Percentiles rank a stretch among this genome's conserved stretches.
Conservation (phyloP, 2,113 vertebrate species). For the Phodopus roborovskii region DNA sequence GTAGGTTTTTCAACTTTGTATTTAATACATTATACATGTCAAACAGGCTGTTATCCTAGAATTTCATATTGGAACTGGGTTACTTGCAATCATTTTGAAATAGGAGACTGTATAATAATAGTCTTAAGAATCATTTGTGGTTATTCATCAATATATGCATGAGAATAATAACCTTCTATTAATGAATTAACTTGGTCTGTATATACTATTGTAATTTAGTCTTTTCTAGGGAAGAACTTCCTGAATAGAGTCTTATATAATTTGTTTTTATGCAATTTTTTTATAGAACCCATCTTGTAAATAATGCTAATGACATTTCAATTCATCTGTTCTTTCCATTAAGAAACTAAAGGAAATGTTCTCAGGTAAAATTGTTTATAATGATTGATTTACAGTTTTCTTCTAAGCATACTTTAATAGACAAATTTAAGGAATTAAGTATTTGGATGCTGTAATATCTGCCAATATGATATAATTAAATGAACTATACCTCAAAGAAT, state of each 20-base stretch:
- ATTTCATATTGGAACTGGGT: neutral
- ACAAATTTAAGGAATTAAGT: neutral
- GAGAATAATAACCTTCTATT: neutral
- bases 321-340: neutral
- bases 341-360: neutral
- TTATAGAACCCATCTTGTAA: neutral
- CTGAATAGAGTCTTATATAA: neutral
- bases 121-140: neutral
- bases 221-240: neutral
- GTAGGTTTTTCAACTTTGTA: neutral
- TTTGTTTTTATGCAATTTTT: neutral
- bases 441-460: conserved; percentile 3
- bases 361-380: neutral
- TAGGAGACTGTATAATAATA: neutral
- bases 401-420: neutral
- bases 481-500: neutral
- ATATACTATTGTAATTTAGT: neutral
- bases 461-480: neutral
- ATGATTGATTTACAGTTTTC: neutral
- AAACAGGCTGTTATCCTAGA: neutral
- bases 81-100: neutral
- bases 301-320: neutral
- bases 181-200: neutral
- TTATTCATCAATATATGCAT: neutral
- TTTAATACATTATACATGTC: neutral